These are phyloP conservation scores for Cryptotermes secundus DNA, from an alignment of 1,140 invertebrate genomes.

Conservation along the genomic window DNA sequence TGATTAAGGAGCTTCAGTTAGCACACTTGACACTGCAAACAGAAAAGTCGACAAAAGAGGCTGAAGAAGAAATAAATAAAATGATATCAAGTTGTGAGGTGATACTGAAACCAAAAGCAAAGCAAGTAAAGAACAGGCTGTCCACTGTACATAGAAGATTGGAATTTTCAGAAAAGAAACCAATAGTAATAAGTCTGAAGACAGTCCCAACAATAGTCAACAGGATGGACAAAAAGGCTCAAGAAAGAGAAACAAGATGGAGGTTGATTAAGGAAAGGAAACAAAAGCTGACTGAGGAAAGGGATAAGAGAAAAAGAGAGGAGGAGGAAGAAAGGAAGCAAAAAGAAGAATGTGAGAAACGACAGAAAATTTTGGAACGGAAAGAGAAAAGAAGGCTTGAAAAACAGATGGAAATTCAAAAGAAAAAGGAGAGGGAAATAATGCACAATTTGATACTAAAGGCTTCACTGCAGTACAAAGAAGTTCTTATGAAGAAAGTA, in stretches of 20 bases:
- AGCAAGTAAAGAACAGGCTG: neutral
- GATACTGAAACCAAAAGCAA: neutral
- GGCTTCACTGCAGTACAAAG: slow-evolving; percentile 20
- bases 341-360: slow-evolving; percentile 25
- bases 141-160: neutral
- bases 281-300: slow-evolving; percentile 8
- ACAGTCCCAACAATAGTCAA: neutral
- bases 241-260: slow-evolving; percentile 25
- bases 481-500: neutral
- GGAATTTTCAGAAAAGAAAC: neutral
- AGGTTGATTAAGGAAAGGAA: slow-evolving; percentile 24
- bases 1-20: slow-evolving; percentile 25
- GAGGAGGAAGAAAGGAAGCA: slow-evolving; percentile 5
- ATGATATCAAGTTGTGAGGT: neutral
- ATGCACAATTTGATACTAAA: neutral
- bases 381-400: slow-evolving; percentile 13
- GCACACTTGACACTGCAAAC: slow-evolving; percentile 22
- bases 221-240: neutral
- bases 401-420: slow-evolving; percentile 22
- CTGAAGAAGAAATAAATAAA: neutral
- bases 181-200: neutral
- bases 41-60: neutral
- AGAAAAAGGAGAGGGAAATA: neutral
- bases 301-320: neutral
- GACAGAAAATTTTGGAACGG: neutral